Evolutionary conservation across 2,797 vertebrate genomes (phyloP), one percentile per base, ranked within the genome.

Genomic region (Girardinus metallicus): DNA sequence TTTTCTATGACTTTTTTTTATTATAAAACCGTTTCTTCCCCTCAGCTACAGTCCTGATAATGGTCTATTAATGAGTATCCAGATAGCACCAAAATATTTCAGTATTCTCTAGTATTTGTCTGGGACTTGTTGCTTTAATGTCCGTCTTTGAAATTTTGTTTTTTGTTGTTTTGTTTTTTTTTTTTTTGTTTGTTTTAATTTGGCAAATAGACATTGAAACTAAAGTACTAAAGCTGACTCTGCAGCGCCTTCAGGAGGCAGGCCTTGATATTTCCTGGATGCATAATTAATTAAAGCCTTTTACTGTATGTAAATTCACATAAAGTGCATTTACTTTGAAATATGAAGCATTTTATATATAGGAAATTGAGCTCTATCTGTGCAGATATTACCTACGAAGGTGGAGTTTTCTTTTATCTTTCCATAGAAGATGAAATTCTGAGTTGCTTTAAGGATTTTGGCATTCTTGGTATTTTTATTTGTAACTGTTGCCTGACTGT

Each of bases 141-240:
- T 84, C 85, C 81, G 79, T 81, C 70, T 72, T 57, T 77, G 9
- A 26, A 18, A 1, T 85, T 83, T 73, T 34, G 41, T 18, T 75
- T 81, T 81, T 86, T 23, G 80, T 85, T n/a, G n/a, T n/a, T n/a
- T n/a, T n/a, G n/a, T n/a, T n/a, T n/a, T 85, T 83, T 73, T 34
- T 36, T 18, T 75, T 81, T 81, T 86, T 23, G 80, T 85, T 47
- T 34, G 78, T 46, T 47, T 44, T 10, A n/a, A 23, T 29, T 53
- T 43, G 41, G 53, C 44, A 34, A 43, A 60, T 53, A 21, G 6
- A 39, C 57, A 29, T 62, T 5, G 21, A 44, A 36, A n/a, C 5
- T 36, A 41, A 68, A 15, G 26, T 57, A 34, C 9, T 31, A 77
- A 51, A 72, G 23, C 66, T 41, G 39, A 41, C 60, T 36, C 60